Base-by-base conservation (phyloP, 2,888 invertebrate species). In the Lomographa bimaculata region DNA sequence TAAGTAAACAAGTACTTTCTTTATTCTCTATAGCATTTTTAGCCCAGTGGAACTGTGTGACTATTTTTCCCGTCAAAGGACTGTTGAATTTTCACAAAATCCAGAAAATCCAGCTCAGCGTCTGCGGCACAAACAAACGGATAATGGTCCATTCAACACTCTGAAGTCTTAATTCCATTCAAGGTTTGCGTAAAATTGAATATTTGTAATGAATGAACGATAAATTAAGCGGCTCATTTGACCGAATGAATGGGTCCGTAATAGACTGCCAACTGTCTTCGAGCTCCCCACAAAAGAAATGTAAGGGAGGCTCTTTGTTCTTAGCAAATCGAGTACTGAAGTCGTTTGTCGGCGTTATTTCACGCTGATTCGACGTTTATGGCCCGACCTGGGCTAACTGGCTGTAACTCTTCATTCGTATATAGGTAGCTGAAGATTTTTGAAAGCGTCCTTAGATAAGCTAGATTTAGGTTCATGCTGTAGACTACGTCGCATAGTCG, bases 321-420 rank as follows among this genome's bases (percentile, higher is more conserved):
- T 84, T 79, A 73, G 68, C 76, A 79, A 83, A 84, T 83, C 80
- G 83, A 83, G 79, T 80, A 75, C 77, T 65, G 67, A 57, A 71
- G 77, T 73, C 81, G 81, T 84, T 84, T 84, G 81, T 82, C 82
- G 82, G 70, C 70, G 72, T 77, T 86, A 85, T 82, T 82, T 82
- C 81, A 81, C 74, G 71, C 72, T 83, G 83, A 86, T 83, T 81
- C 80, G 86, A 86, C 86, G 67, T 87, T 86, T 82, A 85, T 79
- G 59, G 80, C 70, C 64, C 68, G 61, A 63, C 62, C 73, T 71
- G 73, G 66, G 70, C 63, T 64, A 57, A 70, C 65, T 66, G 60
- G 64, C 66, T 63, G 68, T 68, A 67, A 65, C 67, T 72, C 71
- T 71, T 77, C 71, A 72, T 78, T 75, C 64, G 64, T 59, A 50